Conservation (phyloP, 30 jellyfish, hydroid and myxozoan species). For the Calvadosia cruxmelitensis region DNA sequence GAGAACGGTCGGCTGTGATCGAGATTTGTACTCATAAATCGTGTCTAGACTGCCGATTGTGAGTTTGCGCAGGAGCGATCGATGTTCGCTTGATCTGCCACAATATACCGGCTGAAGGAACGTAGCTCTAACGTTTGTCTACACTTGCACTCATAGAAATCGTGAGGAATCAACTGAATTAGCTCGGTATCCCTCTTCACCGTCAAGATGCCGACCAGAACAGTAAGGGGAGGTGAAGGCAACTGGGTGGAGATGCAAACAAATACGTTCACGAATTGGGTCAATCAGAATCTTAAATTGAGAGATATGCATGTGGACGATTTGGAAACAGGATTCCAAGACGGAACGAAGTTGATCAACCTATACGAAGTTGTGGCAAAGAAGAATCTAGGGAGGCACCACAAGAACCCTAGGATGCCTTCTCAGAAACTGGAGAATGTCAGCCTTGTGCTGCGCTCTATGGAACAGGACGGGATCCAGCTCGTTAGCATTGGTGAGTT, state of each 20-base stretch:
- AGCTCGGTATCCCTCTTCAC: background rate
- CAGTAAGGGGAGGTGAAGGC: slow-evolving; percentile 85
- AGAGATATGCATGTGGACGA: slow-evolving; percentile 52
- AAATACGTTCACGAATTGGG: slow-evolving; percentile 96
- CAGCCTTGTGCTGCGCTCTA: slow-evolving; percentile 70
- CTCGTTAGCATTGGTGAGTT: slow-evolving; percentile 95
- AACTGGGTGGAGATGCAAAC: slow-evolving; percentile 96
- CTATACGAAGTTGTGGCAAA: slow-evolving; percentile 78
- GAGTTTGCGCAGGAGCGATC: too few species aligned
- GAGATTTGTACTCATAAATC: too few species aligned
- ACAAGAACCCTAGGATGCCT: slow-evolving; percentile 79
- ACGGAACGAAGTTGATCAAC: slow-evolving; percentile 78
- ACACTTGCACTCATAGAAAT: background rate
- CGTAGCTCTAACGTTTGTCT: background rate
- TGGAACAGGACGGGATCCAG: slow-evolving; percentile 89
- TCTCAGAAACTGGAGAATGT: slow-evolving; percentile 91
- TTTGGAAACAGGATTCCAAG: slow-evolving; percentile 85
- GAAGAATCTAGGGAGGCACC: slow-evolving; percentile 65
- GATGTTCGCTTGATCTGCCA: too few species aligned
- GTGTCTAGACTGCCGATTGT: too few species aligned
- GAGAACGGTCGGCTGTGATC: too few species aligned
- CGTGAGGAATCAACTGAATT: background rate
- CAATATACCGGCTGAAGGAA: too few species aligned
- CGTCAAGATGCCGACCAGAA: slow-evolving; percentile 22
- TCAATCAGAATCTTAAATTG: slow-evolving; percentile 46